Evolutionary conservation across 2,113 vertebrate genomes (phyloP), one percentile per base, ranked within the genome.

Genomic region (Sander vitreus): DNA sequence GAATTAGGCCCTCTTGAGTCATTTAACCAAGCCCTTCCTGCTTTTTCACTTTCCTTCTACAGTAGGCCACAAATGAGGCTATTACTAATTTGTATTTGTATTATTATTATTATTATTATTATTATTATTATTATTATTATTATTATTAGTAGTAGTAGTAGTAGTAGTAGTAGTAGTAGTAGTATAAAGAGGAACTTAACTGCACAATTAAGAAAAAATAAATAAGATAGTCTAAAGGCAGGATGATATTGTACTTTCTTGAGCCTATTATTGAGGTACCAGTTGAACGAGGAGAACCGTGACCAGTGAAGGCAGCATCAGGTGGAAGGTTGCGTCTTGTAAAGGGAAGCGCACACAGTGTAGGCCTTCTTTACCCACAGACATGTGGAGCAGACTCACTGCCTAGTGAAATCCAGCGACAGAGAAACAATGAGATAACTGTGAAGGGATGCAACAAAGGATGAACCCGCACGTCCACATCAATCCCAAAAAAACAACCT

Each of bases 231-330:
- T 16, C 11, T 30, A 12, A 50, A 55, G 50, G 16, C 30, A 39
- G 14, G n/a, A 7, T 16, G 4, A 43, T n/a, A 23, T 15, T 14
- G 50, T 54, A 39, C 27, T 70, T 53, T 53, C 5, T 36, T 14
- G 15, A 68, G 27, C 33, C 33, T 23, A 23, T 18, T 27, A 8
- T 13, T 27, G 6, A 19, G 5, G 10, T 8, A 1, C 54, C 33
- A 14, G 5, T 60, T 59, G 21, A 59, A 51, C 57, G 14, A 73
- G 55, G 12, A 18, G 19, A 47, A 39, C 9, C 13, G n/a, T 63
- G 6, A 64, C 4, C 60, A 51, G 39, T 81, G 64, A 78, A 87
- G 13, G 78, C 81, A 78, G 62, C 73, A n/a, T 53, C 63, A 45
- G 68, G 58, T 54, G 45, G 15, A 27, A 25, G 23, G 45, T 33